These are phyloP conservation scores for Micronycteris hirsuta DNA, from an alignment of 2,113 vertebrate genomes.

Conservation along the genomic window DNA sequence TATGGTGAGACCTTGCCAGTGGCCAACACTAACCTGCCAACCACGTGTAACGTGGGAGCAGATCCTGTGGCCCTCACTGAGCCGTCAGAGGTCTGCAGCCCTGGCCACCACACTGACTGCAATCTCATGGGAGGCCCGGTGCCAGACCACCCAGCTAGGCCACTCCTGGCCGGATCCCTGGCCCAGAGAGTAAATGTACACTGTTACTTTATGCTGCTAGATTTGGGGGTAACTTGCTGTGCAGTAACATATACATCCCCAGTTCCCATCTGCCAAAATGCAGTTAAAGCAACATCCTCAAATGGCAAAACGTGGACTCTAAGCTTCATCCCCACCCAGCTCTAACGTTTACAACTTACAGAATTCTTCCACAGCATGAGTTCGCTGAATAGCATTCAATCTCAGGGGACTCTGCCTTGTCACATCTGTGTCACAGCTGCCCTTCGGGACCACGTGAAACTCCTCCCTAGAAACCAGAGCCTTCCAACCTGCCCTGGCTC, in stretches of 20 bases:
- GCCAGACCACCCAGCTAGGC: too few species aligned
- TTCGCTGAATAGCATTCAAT: background rate
- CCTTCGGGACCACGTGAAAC: background rate
- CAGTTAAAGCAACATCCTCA: background rate
- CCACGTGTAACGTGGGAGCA: background rate
- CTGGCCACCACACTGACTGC: accelerated
- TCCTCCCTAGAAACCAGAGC: background rate
- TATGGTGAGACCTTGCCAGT: background rate
- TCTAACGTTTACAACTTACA: background rate
- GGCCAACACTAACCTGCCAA: background rate
- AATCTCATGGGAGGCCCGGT: too few species aligned
- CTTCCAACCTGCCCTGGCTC: background rate
- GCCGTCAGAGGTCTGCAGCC: background rate
- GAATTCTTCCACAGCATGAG: background rate
- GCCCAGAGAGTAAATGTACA: background rate
- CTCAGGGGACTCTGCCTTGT: background rate
- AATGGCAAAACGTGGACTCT: background rate
- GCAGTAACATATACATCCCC: background rate
- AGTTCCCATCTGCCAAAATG: background rate
- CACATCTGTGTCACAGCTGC: background rate
- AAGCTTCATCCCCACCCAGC: background rate
- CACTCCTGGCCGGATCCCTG: background rate
- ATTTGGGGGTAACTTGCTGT: background rate
- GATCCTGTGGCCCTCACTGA: background rate
- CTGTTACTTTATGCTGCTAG: background rate